Conservation (phyloP, 1,140 invertebrate species). For the Vollenhovia emeryi region DNA sequence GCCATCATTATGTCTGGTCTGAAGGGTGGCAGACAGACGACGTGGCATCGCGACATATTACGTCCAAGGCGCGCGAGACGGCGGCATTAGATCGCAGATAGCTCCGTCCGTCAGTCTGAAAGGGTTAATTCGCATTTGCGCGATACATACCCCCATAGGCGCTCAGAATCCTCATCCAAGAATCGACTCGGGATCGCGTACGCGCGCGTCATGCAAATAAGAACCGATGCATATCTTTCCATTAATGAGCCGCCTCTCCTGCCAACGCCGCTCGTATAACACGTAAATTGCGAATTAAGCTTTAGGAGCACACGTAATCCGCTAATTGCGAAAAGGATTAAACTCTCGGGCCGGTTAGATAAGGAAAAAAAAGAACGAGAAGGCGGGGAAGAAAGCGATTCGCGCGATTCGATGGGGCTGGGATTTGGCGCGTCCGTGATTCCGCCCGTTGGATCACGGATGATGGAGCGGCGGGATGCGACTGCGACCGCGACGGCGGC, state of each 20-base stretch:
- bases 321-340: constrained; percentile 29
- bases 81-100: constrained; percentile 45
- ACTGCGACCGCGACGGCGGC: not conserved
- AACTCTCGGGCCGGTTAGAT: not conserved
- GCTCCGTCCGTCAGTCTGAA: constrained; percentile 31
- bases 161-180: constrained; percentile 23
- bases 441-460: not conserved
- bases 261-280: not conserved
- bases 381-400: not conserved
- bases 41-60: constrained; percentile 19
- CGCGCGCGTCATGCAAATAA: constrained; percentile 47
- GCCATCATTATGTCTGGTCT: not conserved
- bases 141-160: constrained; percentile 28
- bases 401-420: constrained; percentile 19
- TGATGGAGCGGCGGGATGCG: constrained; percentile 14
- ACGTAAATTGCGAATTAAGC: constrained; percentile 50
- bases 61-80: not conserved
- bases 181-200: constrained; percentile 35
- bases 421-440: constrained; percentile 29
- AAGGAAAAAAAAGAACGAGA: not conserved
- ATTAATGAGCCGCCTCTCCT: constrained; percentile 33
- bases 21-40: constrained; percentile 2
- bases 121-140: constrained; percentile 45
- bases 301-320: constrained; percentile 33
- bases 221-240: constrained; percentile 40